Base-by-base conservation (phyloP, 2,888 invertebrate genomes). In the Horisme vitalbata region DNA sequence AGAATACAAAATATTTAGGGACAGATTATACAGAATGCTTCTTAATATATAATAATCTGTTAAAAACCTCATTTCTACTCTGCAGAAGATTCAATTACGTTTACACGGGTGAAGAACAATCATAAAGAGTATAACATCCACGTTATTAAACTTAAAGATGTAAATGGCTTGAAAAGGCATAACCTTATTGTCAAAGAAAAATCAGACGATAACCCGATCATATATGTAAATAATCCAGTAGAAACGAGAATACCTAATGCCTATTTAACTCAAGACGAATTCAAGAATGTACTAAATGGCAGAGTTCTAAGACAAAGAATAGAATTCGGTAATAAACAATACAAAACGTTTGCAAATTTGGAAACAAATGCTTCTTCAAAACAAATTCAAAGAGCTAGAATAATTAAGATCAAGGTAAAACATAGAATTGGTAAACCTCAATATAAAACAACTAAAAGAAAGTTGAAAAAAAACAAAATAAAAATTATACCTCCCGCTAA, bases 201-300 rank as follows among this genome's bases (percentile, higher is more conserved):
- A 28, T 47, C 52, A 2, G 38, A 52, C 2, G 35, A 44, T 0
- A 61, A 67, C 7, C 65, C 77, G 4, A 43, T 79, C 0, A 72
- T 88, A 23, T 88, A 86, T 33, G 79, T 88, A 20, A 72, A 72
- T 31, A 88, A 88, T 37, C 88, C 88, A 0, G 71, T 88, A 0
- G 88, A 88, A 70, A 70, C 85, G 0, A 69, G 71, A 51, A 33
- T 83, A 41, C 80, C 87, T 0, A 65, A 80, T 2, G 60, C 86
- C 0, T 86, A 63, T 53, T 38, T 87, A 6, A 67, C 75, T 3
- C 15, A 74, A 24, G 68, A 79, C 24, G 75, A 83, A 53, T 86
- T 87, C 37, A 85, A 81, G 56, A 50, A 63, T 6, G 47, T 63
- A 3, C 41, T 88, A 18, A 50, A 54, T 0, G 50, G 68, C 4